Percentiles rank a stretch among this genome's conserved stretches.
phyloP scores from a whole-genome alignment of 2,888 invertebrate genomes.

The Malacosoma neustria region DNA sequence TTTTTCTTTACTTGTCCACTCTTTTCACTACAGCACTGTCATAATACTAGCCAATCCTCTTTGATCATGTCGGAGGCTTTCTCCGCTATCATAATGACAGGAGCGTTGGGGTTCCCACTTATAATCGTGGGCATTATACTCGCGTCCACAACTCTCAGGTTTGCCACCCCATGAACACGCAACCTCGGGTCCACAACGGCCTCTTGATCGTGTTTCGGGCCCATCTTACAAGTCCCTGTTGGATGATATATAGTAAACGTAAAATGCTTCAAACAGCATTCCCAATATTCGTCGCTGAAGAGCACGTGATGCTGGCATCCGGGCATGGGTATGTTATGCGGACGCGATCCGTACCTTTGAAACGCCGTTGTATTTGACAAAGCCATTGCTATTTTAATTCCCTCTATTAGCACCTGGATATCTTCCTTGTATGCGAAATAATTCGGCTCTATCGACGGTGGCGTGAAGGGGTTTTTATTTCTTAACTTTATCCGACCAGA shows the following conservation, averaged over 20 bases:
- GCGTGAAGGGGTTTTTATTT: constrained; percentile 85
- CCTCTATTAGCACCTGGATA: constrained; percentile 84
- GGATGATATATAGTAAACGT: constrained; percentile 91
- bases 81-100: constrained; percentile 92
- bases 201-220: constrained; percentile 81
- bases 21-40: constrained; percentile 37
- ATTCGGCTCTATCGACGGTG: constrained; percentile 93
- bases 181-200: constrained; percentile 88
- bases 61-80: constrained; percentile 93
- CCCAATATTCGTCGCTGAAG: constrained; percentile 90
- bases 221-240: constrained; percentile 91
- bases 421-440: constrained; percentile 92
- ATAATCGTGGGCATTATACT: constrained; percentile 93
- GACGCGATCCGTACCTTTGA: constrained; percentile 85
- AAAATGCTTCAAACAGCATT: constrained; percentile 87
- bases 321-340: constrained; percentile 86
- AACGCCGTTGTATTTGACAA: constrained; percentile 87
- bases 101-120: constrained; percentile 93
- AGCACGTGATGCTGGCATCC: constrained; percentile 83
- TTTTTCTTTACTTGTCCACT: constrained; percentile 6
- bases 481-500: constrained; percentile 90
- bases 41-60: constrained; percentile 83
- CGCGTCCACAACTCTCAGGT: constrained; percentile 86
- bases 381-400: constrained; percentile 87
- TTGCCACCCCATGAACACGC: constrained; percentile 84